Percentiles rank a stretch among this genome's conserved stretches.
These are phyloP conservation scores for Lordiphosa clarofinis DNA, from an alignment of 1,140 invertebrate species.

Conservation along the genomic window DNA sequence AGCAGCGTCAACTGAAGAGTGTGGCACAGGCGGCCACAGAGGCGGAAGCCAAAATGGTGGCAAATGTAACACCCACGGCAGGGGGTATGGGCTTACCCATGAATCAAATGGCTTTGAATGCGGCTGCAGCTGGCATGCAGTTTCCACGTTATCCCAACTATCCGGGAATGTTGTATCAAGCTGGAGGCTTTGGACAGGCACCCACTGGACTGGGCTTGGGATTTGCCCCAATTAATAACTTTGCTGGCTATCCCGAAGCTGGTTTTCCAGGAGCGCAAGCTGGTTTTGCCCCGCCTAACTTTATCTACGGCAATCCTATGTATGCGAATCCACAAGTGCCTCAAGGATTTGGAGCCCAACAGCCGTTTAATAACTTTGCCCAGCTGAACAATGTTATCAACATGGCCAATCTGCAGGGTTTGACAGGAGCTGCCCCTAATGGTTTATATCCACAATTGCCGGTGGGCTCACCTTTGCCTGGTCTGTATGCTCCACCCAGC, in stretches of 20 bases:
- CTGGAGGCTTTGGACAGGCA: conserved; percentile 8
- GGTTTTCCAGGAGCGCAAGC: too few relatives aligned
- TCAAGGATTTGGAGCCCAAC: conserved; percentile 38
- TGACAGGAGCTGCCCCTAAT: conserved; percentile 9
- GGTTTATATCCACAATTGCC: conserved; percentile 1
- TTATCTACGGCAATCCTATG: conserved; percentile 27
- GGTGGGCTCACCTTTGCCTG: conserved; percentile 6
- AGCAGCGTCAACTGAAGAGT: conserved; percentile 51
- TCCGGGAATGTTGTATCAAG: conserved; percentile 33
- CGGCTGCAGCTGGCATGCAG: conserved; percentile 30
- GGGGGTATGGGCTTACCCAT: conserved; percentile 31
- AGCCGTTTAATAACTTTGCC: conserved; percentile 45
- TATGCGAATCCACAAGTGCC: conserved; percentile 24
- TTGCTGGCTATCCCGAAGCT: conserved; percentile 33
- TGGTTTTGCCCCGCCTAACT: conserved; percentile 15
- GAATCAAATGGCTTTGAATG: conserved; percentile 40
- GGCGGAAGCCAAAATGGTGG: conserved; percentile 60
- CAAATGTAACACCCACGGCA: conserved; percentile 42
- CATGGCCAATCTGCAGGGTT: conserved; percentile 50
- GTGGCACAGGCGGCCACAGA: conserved; percentile 17
- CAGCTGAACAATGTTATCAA: conserved; percentile 43
- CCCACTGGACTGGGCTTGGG: conserved; percentile 17
- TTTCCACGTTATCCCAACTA: conserved; percentile 52
- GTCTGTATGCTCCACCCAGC: conserved; percentile 19
- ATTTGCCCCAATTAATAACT: conserved; percentile 34